A percentile compares a stretch with the other conserved stretches of the same genome.
Conservation (phyloP, 2,797 vertebrate species). For the Margarornis squamiger region DNA sequence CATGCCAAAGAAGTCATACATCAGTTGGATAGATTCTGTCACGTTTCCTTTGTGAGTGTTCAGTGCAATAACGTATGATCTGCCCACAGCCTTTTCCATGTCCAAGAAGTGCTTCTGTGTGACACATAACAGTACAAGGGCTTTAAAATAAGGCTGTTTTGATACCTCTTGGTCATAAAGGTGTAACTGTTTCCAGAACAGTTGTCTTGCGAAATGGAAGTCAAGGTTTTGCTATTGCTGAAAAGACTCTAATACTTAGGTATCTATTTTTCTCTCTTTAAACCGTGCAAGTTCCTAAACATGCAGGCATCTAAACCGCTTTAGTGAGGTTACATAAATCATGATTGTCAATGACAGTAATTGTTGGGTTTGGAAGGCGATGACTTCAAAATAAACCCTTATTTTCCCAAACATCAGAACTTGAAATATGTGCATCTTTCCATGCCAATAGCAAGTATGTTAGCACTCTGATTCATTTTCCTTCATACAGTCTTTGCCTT, state of each 20-base stretch:
- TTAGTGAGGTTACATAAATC: background rate
- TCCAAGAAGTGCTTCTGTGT: background rate
- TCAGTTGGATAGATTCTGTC: background rate
- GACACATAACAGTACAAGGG: background rate
- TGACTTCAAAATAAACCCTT: slow-evolving; percentile 16
- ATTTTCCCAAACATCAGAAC: background rate
- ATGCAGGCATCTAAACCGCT: background rate
- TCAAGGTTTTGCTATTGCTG: background rate
- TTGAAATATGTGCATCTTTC: background rate
- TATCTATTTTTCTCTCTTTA: background rate
- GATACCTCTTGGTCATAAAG: background rate
- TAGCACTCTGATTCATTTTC: background rate
- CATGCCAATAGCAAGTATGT: background rate
- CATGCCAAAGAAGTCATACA: background rate
- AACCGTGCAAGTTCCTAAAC: background rate
- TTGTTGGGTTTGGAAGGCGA: background rate
- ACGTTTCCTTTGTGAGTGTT: background rate
- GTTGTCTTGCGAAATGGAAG: background rate
- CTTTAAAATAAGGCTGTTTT: background rate
- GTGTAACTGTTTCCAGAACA: background rate
- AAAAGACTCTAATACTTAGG: background rate
- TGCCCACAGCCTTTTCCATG: background rate
- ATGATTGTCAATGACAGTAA: background rate
- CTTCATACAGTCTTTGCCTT: background rate
- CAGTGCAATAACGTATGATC: background rate